Evolutionary conservation across 2,113 vertebrate species (phyloP).

Genomic region (Lathamus discolor): DNA sequence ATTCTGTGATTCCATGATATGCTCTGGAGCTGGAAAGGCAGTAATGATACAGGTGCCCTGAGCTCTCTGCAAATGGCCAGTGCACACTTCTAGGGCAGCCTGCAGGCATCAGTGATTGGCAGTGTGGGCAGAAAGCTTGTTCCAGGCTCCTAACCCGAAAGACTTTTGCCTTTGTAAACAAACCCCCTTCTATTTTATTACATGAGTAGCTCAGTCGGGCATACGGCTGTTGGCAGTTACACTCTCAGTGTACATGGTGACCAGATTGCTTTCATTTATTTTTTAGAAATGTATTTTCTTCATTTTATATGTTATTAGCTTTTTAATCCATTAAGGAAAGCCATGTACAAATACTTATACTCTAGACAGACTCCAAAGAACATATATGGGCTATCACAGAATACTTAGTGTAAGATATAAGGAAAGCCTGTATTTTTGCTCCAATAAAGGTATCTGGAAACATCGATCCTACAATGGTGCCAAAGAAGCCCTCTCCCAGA

Average conservation of each 20-base stretch:
- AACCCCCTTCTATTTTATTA: background rate
- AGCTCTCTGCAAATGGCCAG: background rate
- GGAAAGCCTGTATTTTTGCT: background rate
- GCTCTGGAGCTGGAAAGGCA: background rate
- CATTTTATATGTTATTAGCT: background rate
- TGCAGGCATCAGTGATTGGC: background rate
- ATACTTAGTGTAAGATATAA: background rate
- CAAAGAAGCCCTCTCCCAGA: background rate
- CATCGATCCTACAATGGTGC: rapidly evolving
- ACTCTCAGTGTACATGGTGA: background rate
- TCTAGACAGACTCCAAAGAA: background rate
- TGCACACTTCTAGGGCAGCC: rapidly evolving
- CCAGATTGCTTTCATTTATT: background rate
- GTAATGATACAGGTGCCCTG: too few relatives aligned
- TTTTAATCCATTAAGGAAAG: background rate
- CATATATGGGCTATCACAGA: background rate
- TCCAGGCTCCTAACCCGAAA: background rate
- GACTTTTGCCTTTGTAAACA: background rate
- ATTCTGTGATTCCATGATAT: background rate
- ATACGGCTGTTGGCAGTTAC: background rate
- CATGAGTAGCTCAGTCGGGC: background rate
- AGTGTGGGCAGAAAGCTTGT: background rate
- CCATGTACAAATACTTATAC: background rate
- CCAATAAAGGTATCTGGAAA: background rate
- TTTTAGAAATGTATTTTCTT: background rate